Percentiles rank a stretch among this genome's conserved stretches.
Evolutionary conservation across 2,888 invertebrate species (phyloP).

Genomic region (Baccha elongata): DNA sequence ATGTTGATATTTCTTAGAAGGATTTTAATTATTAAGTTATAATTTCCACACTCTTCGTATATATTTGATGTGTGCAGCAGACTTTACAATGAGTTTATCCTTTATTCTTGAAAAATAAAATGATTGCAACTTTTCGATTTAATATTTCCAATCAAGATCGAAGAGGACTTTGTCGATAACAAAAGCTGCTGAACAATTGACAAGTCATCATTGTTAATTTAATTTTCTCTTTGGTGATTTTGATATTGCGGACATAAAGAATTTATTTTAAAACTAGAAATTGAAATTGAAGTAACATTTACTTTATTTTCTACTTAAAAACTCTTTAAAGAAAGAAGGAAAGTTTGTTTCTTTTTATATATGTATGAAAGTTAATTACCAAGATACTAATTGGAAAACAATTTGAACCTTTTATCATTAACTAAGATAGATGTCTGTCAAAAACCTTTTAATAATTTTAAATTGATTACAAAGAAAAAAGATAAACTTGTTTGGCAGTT

Average conservation of each 20-base stretch:
- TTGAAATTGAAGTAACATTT: too few species aligned
- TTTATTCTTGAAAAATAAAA: slow-evolving; percentile 29
- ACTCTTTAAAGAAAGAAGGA: too few species aligned
- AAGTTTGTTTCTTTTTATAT: too few species aligned
- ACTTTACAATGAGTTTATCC: background rate
- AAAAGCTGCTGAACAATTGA: slow-evolving; percentile 9
- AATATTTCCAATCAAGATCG: slow-evolving; percentile 21
- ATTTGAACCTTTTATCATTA: too few species aligned
- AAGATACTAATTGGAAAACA: too few species aligned
- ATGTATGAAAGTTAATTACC: too few species aligned
- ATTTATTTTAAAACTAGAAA: too few species aligned
- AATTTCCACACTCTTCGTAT: background rate
- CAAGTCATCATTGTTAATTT: slow-evolving; percentile 20
- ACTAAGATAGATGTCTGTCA: too few species aligned
- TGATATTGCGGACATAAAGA: background rate
- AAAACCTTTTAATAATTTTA: too few species aligned
- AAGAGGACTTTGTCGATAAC: slow-evolving; percentile 15
- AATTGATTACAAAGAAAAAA: too few species aligned
- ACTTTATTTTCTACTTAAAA: too few species aligned
- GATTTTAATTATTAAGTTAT: slow-evolving; percentile 65
- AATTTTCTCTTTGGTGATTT: slow-evolving; percentile 17
- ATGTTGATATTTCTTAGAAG: slow-evolving; percentile 40
- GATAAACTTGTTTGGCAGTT: too few species aligned
- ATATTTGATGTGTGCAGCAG: background rate
- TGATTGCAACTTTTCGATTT: slow-evolving; percentile 51